Base-by-base conservation (phyloP, 2,888 invertebrate species). In the Drosophila merina region DNA sequence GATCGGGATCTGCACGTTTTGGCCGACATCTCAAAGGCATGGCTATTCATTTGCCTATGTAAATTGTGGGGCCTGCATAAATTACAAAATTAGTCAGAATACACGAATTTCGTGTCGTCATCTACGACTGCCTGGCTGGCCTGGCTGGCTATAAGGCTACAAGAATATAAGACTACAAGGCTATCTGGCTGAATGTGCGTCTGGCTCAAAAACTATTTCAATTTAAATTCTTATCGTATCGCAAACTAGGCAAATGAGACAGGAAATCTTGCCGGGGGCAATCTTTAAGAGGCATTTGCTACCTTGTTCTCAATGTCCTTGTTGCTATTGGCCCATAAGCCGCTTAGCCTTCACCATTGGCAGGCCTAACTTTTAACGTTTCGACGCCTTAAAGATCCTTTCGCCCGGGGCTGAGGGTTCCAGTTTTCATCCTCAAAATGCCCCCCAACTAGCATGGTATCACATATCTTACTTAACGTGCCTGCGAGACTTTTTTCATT, bases 401-500 rank as follows among this genome's bases (percentile, higher is more conserved):
- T 33, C n/a, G 26, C 48, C 36, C 7, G 30, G n/a, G 52, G 52
- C 28, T 25, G 40, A 7, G 9, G 40, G 40, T 45, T 45, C 59
- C 30, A 31, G 42, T 57, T 42, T 40, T 25, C 20, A 57, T 38
- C 52, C 30, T 28, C 6, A 36, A 36, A 36, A n/a, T n/a, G 38
- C 14, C 42, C 25, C 42, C 8, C 44, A 28, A 20, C 57, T 33
- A 49, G 49, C 52, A 64, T 50, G 72, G 71, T 77, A 85, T 84
- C 81, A 75, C 85, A 81, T 84, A 83, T 83, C 83, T 84, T 83
- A 81, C 84, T 85, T 85, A 84, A 81, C 76, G 79, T 77, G 76
- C 79, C 83, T 81, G 72, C 85, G 72, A 81, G 85, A 85, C 85
- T 85, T 84, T 85, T 85, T 85, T 84, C 84, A 84, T 84, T 84